Percentiles rank a stretch among this genome's conserved stretches.
phyloP scores from a whole-genome alignment of 2,888 invertebrate genomes.

The Timandra comae region DNA sequence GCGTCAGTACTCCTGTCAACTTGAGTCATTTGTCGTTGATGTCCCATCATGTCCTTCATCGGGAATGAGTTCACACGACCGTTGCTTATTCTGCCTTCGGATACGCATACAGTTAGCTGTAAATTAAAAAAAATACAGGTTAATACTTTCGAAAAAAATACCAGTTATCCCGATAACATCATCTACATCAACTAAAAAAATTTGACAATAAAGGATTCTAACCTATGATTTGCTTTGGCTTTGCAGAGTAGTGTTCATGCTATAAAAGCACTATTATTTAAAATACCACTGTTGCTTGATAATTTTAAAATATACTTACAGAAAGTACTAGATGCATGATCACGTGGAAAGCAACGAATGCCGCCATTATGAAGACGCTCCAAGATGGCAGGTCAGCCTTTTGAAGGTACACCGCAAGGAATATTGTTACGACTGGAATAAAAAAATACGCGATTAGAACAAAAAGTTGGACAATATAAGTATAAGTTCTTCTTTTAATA shows the following conservation, averaged over 20 bases:
- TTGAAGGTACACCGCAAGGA: conserved; percentile 90
- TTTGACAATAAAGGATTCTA: no score
- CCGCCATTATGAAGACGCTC: conserved; percentile 92
- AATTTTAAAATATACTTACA: no score
- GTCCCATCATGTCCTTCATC: conserved; percentile 87
- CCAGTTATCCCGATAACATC: no score
- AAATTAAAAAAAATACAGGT: conserved; percentile 2
- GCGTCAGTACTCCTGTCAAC: conserved; percentile 85
- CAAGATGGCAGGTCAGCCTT: conserved; percentile 92
- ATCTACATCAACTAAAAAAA: no score
- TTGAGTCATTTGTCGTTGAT: conserved; percentile 78
- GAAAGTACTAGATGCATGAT: conserved; percentile 90
- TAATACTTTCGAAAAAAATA: no score
- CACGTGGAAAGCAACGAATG: conserved; percentile 93
- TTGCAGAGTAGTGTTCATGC: no score
- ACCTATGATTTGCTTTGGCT: no score
- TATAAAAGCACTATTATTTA: no score
- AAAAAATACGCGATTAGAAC: background rate
- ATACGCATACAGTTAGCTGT: conserved; percentile 85
- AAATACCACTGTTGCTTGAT: no score
- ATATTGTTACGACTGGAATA: conserved; percentile 91
- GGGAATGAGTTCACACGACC: conserved; percentile 88
- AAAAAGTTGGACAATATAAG: background rate
- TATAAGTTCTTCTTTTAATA: background rate
- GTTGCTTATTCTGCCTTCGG: conserved; percentile 82